phyloP scores from a whole-genome alignment of 92 coral and sea anemone genomes.

The Bergia puertoricense region DNA sequence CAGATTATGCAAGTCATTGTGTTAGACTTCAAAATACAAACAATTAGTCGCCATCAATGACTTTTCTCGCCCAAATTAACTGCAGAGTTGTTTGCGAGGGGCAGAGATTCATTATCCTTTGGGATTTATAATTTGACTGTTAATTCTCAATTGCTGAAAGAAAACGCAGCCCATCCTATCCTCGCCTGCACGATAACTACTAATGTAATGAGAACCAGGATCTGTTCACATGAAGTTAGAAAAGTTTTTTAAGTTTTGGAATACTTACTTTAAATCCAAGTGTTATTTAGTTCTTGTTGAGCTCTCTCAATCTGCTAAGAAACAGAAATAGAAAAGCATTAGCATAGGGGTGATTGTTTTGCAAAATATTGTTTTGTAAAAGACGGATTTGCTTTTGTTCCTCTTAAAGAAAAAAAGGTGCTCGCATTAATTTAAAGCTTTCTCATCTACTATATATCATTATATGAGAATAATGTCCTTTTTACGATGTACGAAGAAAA shows the following conservation, averaged over 20 bases:
- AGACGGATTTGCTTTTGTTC: constrained; percentile 19
- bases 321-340: constrained; percentile 6
- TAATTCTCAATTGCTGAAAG: constrained; percentile 7
- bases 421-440: not conserved
- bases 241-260: not conserved
- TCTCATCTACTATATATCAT: too few relatives aligned
- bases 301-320: constrained; percentile 34
- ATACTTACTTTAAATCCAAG: constrained; percentile 17
- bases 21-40: constrained; percentile 45
- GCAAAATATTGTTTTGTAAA: constrained; percentile 5
- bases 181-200: not conserved
- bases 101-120: constrained; percentile 38
- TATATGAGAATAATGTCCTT: too few relatives aligned
- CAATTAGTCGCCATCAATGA: constrained; percentile 56
- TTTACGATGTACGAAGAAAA: too few relatives aligned
- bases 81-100: constrained; percentile 54
- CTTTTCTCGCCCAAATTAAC: constrained; percentile 52
- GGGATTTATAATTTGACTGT: constrained; percentile 33
- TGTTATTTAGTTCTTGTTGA: not conserved
- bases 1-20: constrained; percentile 55
- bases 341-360: constrained; percentile 20
- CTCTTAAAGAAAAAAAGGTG: not conserved
- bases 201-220: not conserved
- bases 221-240: not conserved
- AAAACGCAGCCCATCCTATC: not conserved